A percentile compares a stretch with the other conserved stretches of the same genome.
Conservation (phyloP, 2,888 invertebrate species). For the Ametastegia equiseti region DNA sequence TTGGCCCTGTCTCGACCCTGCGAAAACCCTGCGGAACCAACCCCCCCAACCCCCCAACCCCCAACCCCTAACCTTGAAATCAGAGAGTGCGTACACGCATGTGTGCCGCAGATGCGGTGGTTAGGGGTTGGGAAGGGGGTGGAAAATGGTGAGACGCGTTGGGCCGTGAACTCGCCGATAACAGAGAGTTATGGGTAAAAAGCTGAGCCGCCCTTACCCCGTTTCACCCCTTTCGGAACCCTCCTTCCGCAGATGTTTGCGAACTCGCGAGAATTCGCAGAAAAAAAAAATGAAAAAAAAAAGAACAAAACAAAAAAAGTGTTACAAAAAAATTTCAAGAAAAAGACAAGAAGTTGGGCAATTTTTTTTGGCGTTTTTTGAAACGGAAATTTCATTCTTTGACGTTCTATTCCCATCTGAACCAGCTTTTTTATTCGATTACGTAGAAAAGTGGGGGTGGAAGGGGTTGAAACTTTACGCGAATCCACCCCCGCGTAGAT, state of each 20-base stretch:
- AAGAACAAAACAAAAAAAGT: background rate
- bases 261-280: background rate
- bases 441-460: too few species aligned
- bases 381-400: too few species aligned
- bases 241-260: background rate
- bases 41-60: too few species aligned
- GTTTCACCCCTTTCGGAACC: background rate
- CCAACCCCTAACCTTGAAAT: conserved; percentile 19
- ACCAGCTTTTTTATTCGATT: too few species aligned
- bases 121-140: background rate
- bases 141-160: conserved; percentile 65
- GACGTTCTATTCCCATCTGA: too few species aligned
- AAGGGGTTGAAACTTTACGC: background rate
- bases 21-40: too few species aligned
- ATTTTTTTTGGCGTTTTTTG: too few species aligned
- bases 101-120: background rate
- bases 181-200: conserved; percentile 70
- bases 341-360: too few species aligned
- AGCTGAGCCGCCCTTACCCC: background rate
- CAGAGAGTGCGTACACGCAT: background rate
- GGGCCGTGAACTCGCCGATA: conserved; percentile 73
- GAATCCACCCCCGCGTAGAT: background rate
- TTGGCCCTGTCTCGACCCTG: too few species aligned
- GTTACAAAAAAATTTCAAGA: too few species aligned
- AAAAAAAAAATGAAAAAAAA: background rate